These are phyloP conservation scores for Epiblema foenella DNA, from an alignment of 2,888 invertebrate genomes.

Conservation along the genomic window DNA sequence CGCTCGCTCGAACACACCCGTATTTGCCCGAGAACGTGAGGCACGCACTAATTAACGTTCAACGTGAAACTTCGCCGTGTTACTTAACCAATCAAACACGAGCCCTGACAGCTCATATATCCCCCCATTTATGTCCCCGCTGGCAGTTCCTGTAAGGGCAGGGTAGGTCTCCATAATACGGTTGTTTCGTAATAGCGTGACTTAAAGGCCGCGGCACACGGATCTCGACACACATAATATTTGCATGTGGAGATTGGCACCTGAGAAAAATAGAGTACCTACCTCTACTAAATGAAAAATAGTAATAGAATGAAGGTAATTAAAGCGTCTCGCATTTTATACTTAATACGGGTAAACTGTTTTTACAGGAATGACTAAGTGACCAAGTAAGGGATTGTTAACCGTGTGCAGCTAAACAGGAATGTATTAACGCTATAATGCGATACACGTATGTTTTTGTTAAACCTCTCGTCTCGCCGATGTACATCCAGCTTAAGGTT, in stretches of 20 bases:
- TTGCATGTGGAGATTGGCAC: slow-evolving; percentile 30
- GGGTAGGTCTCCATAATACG: slow-evolving; percentile 68
- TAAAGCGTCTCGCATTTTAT: slow-evolving; percentile 1
- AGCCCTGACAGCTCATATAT: slow-evolving; percentile 65
- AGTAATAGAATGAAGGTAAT: not conserved
- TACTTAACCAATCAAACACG: slow-evolving; percentile 68
- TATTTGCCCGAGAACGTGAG: slow-evolving; percentile 75
- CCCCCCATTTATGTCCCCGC: slow-evolving; percentile 59
- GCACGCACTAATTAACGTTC: slow-evolving; percentile 83
- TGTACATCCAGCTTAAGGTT: slow-evolving; percentile 33
- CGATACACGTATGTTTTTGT: slow-evolving; percentile 12
- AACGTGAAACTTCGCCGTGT: slow-evolving; percentile 79
- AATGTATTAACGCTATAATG: slow-evolving; percentile 1
- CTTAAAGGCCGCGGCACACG: slow-evolving; percentile 67
- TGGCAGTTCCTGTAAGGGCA: slow-evolving; percentile 59
- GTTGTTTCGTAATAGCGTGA: slow-evolving; percentile 78
- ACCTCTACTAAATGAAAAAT: not conserved
- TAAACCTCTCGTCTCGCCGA: not conserved
- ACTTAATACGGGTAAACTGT: not conserved
- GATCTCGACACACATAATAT: slow-evolving; percentile 29
- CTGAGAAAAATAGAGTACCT: not conserved
- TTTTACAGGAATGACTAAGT: not conserved
- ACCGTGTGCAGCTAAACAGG: not conserved
- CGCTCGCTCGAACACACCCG: slow-evolving; percentile 66
- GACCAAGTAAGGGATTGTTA: slow-evolving; percentile 4